Evolutionary conservation across 2,113 vertebrate species (phyloP).

Genomic region (Neopipo cinnamomea): DNA sequence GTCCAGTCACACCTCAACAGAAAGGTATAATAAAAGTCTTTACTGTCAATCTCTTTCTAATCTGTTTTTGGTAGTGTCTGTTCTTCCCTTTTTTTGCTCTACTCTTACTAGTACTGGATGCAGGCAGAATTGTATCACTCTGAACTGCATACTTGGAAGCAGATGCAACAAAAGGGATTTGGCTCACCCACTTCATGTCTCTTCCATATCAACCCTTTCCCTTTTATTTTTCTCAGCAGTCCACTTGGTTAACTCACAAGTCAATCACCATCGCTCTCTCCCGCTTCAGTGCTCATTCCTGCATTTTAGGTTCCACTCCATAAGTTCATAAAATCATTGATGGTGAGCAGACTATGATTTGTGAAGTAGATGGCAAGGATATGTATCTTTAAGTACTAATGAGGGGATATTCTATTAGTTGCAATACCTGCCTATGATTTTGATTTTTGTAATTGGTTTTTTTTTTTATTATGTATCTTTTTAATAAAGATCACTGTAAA

Average conservation of each 20-base stretch:
- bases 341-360: neutral
- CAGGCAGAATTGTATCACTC: neutral
- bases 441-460: neutral
- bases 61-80: neutral
- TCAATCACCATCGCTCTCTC: neutral
- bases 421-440: neutral
- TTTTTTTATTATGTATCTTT: neutral
- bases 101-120: neutral
- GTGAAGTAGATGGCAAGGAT: neutral
- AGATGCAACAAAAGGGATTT: neutral
- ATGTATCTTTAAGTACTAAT: neutral
- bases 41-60: neutral
- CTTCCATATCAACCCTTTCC: neutral
- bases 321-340: neutral
- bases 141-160: neutral
- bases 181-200: neutral
- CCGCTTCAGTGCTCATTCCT: neutral
- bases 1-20: conserved; percentile 76
- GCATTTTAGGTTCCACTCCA: neutral
- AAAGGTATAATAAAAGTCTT: conserved; percentile 79
- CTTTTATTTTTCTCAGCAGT: neutral
- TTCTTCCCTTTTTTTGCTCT: neutral
- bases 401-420: neutral
- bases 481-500: neutral
- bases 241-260: neutral